A percentile compares a stretch with the other conserved stretches of the same genome.
Evolutionary conservation across 2,888 invertebrate genomes (phyloP).

Genomic region (Strigamia crassipes): DNA sequence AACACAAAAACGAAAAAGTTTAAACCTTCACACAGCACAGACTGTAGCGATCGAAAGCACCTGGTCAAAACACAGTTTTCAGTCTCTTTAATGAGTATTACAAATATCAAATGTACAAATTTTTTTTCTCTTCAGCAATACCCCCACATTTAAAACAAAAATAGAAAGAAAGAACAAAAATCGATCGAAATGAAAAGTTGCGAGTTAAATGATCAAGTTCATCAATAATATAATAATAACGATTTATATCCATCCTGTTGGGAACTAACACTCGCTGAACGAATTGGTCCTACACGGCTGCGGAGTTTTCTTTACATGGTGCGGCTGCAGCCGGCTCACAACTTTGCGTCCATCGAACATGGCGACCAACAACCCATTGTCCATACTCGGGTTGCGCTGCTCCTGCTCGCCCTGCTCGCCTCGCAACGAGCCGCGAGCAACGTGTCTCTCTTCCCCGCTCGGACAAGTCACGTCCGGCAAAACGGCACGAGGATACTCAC

Average conservation of each 20-base stretch:
- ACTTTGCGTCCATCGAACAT: constrained; percentile 84
- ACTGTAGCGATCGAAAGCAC: neutral
- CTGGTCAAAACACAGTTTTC: neutral
- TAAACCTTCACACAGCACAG: no score
- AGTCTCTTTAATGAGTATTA: constrained; percentile 27
- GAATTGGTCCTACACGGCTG: constrained; percentile 44
- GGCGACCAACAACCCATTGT: constrained; percentile 64
- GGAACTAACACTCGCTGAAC: constrained; percentile 45
- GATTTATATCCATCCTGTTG: no score
- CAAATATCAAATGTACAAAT: constrained; percentile 27
- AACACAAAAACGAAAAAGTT: no score
- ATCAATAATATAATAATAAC: neutral
- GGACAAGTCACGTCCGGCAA: constrained; percentile 45
- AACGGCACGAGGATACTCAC: constrained; percentile 36
- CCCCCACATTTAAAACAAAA: neutral
- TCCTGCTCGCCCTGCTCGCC: constrained; percentile 43
- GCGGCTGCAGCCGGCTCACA: constrained; percentile 80
- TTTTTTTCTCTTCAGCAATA: constrained; percentile 26
- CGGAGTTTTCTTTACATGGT: constrained; percentile 7
- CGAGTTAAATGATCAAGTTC: neutral
- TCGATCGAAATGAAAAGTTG: neutral
- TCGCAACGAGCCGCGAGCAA: neutral
- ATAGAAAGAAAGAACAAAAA: neutral
- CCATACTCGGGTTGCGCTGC: constrained; percentile 47
- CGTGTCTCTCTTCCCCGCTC: constrained; percentile 43